Percentiles rank a stretch among this genome's conserved stretches.
Evolutionary conservation across 2,113 vertebrate species (phyloP).

Genomic region (Pachyramphus minor): DNA sequence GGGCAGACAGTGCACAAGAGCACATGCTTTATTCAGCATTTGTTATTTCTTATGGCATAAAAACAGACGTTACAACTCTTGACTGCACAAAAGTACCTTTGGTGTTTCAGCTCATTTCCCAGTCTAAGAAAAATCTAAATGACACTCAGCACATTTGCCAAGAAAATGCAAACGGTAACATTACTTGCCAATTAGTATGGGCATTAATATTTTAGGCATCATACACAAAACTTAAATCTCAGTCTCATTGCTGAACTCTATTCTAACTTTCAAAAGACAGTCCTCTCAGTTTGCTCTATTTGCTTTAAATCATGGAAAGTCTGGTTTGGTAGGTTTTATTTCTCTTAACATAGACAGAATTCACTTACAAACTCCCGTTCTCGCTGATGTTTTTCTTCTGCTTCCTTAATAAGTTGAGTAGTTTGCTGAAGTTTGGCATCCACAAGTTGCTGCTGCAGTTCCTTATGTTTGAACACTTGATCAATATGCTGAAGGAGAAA

Average conservation of each 20-base stretch:
- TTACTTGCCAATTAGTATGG: not conserved
- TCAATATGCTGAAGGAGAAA: conserved; percentile 86
- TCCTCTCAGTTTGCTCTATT: not conserved
- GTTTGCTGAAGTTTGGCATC: conserved; percentile 96
- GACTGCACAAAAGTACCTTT: not conserved
- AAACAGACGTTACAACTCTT: not conserved
- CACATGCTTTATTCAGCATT: not conserved
- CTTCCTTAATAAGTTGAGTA: conserved; percentile 93
- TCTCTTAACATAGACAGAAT: not conserved
- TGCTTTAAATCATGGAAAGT: not conserved
- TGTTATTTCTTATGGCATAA: not conserved
- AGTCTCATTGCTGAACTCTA: not conserved
- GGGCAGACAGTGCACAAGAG: not conserved
- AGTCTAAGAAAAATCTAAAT: not conserved
- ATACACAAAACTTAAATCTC: not conserved
- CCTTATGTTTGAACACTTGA: conserved; percentile 98
- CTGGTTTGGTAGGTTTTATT: not conserved
- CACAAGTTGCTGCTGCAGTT: conserved; percentile 94
- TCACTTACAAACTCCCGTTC: conserved; percentile 94
- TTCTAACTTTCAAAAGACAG: not conserved
- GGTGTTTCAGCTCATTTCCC: not conserved
- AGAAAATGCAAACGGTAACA: not conserved
- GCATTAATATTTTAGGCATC: not conserved
- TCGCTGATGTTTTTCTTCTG: conserved; percentile 92
- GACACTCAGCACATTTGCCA: not conserved